Evolutionary conservation across 2,797 vertebrate genomes (phyloP), one percentile per base, ranked within the genome.

Genomic region (Podargus strigoides): DNA sequence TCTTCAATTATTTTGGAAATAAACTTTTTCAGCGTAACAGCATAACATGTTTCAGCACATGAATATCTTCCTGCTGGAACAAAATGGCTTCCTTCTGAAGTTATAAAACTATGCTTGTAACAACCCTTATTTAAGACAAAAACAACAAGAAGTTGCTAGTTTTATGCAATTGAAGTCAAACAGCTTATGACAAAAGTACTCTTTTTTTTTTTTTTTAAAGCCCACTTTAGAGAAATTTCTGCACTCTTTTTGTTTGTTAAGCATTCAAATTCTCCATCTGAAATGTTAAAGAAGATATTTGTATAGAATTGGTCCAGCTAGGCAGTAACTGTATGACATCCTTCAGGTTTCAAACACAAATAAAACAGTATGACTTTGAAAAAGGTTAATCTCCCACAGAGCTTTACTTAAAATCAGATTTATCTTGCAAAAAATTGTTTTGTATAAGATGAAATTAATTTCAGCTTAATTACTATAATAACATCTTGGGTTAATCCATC

Each of bases 401-500:
- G 69, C 39, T 63, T 74, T 47, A 87, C 69, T 82, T 82, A 78
- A 86, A 94, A 53, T 39, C 59, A 67, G n/a, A 55, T 34, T 52
- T 82, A 55, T 14, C 20, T 55, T 90, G 62, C 34, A 42, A 86
- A 84, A 81, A 72, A 39, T 5, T 42, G 26, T 58, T 91, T 87
- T 6, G 7, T 69, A 50, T 42, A 85, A 87, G 20, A 44, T n/a
- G 9, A 85, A 94, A 91, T 83, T 70, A 87, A 91, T 95, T 86
- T 96, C 50, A 93, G 44, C 58, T 76, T 82, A 64, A 76, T 89
- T 91, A 79, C 81, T 79, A 36, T 59, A 73, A 69, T 37, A 94
- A 84, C 69, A 93, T 90, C 90, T 92, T n/a, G n/a, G n/a, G 87
- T 80, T 77, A 36, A 47, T 92, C 89, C 87, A 89, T 93, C 87